Percentiles rank a stretch among this genome's conserved stretches.
Evolutionary conservation across 2,797 vertebrate genomes (phyloP).

Genomic region (Buphagus erythrorhynchus): DNA sequence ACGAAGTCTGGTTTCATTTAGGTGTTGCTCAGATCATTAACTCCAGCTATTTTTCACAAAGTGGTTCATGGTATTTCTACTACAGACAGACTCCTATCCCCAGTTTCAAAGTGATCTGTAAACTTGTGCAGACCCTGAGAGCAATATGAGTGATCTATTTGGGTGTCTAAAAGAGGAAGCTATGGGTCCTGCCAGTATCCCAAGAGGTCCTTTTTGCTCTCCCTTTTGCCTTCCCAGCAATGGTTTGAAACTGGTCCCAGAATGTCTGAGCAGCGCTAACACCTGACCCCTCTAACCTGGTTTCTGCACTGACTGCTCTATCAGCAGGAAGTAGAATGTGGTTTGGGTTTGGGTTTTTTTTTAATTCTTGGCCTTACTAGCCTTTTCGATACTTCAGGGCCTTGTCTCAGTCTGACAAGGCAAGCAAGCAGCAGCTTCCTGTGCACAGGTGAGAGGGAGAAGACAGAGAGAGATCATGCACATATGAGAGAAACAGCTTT

Average conservation of each 20-base stretch:
- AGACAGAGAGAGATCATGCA: neutral
- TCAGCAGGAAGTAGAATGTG: slow-evolving; percentile 69
- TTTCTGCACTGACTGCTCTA: slow-evolving; percentile 48
- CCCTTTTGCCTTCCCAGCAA: neutral
- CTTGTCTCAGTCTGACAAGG: slow-evolving; percentile 68
- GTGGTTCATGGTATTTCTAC: neutral
- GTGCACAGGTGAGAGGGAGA: slow-evolving; percentile 60
- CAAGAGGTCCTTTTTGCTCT: neutral
- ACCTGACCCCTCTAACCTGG: slow-evolving; percentile 41
- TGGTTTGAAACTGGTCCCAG: neutral
- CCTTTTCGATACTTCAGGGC: slow-evolving; percentile 42
- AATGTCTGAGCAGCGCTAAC: neutral
- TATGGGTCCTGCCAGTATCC: neutral
- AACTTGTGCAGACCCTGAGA: neutral
- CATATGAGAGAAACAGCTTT: neutral
- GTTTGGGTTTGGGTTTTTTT: slow-evolving; percentile 68
- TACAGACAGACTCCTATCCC: neutral
- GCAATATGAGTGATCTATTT: neutral
- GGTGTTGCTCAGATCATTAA: neutral
- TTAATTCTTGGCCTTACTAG: slow-evolving; percentile 62
- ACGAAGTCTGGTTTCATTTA: neutral
- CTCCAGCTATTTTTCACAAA: neutral
- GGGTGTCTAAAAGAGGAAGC: neutral
- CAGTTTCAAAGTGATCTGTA: neutral
- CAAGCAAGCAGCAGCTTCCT: slow-evolving; percentile 57